Evolutionary conservation across 2,797 vertebrate genomes (phyloP), one percentile per base, ranked within the genome.

Genomic region (Acipenser ruthenus): DNA sequence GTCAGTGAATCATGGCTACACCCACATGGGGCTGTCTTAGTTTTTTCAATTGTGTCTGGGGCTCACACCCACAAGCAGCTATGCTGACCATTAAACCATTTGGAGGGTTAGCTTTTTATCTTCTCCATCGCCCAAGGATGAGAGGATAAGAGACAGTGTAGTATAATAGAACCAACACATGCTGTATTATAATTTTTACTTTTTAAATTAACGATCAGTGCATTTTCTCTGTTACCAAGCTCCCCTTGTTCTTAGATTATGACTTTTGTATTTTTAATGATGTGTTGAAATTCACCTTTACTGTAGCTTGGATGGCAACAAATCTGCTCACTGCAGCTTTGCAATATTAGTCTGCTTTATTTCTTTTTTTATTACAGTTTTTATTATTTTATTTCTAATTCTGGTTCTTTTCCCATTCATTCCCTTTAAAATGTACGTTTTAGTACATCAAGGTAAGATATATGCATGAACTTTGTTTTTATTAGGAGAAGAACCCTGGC

Each of bases 391-490:
- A 65, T 61, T 66, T 47, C 15, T 72, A 71, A 70, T 58, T 7
- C 15, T 50, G 0, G 1, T 67, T 75, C 68, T 71, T 71, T 76
- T 67, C 62, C 10, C 15, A 37, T 72, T 73, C 23, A 65, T 68
- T 71, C 76, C 50, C 49, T 23, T 70, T 74, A 65, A 68, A 69
- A 72, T 72, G 62, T 64, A 66, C 9, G 65, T 67, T 0, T 71
- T 73, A 69, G 47, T 74, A 68, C 52, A 69, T 70, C 66, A 68
- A 73, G 65, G 66, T 75, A 72, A 74, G 64, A 68, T 65, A 68
- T 70, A 68, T 70, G 68, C 73, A 68, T 66, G 64, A 18, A 67
- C 59, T 51, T 60, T 59, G 53, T 67, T 68, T 50, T 64, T 11
- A 60, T 62, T 71, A 71, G 48, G 61, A 65, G 53, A 50, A 58